Percentiles rank a stretch among this genome's conserved stretches.
phyloP scores from a whole-genome alignment of 2,113 vertebrate species.

The Furnarius figulus region DNA sequence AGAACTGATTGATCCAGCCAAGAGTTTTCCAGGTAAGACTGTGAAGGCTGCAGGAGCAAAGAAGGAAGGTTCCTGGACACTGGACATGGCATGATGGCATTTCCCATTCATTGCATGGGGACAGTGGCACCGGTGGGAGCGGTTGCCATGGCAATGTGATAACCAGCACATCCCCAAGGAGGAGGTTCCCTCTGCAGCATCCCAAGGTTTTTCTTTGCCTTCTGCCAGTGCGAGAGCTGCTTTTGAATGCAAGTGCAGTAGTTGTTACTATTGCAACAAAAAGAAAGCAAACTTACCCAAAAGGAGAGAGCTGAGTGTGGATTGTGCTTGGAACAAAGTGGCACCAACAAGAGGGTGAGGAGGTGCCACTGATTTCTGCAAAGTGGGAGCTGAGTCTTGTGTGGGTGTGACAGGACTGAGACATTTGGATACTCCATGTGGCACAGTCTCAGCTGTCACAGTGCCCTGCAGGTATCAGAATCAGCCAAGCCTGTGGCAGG shows the following conservation, averaged over 20 bases:
- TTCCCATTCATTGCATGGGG: not conserved
- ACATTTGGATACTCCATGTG: accelerated
- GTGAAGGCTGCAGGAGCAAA: not conserved
- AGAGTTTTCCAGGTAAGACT: not conserved
- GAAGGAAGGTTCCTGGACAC: not conserved
- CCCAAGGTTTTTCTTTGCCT: not conserved
- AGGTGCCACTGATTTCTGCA: not conserved
- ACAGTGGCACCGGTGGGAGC: not conserved
- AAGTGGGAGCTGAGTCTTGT: not conserved
- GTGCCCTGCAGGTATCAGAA: accelerated
- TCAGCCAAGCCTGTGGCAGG: not conserved
- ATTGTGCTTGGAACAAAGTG: accelerated
- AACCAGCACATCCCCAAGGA: not conserved
- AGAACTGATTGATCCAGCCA: not conserved
- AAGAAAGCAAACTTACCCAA: not conserved
- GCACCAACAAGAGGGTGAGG: not conserved
- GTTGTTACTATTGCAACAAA: not conserved
- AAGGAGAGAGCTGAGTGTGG: not conserved
- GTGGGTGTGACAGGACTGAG: not conserved
- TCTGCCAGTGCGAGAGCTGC: not conserved
- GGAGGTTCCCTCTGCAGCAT: not conserved
- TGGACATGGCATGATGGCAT: not conserved
- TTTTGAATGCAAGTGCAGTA: not conserved
- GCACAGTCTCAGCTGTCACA: not conserved
- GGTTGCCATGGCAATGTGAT: not conserved